phyloP scores from a whole-genome alignment of 2,797 vertebrate genomes.

The Xerus rutilus region DNA sequence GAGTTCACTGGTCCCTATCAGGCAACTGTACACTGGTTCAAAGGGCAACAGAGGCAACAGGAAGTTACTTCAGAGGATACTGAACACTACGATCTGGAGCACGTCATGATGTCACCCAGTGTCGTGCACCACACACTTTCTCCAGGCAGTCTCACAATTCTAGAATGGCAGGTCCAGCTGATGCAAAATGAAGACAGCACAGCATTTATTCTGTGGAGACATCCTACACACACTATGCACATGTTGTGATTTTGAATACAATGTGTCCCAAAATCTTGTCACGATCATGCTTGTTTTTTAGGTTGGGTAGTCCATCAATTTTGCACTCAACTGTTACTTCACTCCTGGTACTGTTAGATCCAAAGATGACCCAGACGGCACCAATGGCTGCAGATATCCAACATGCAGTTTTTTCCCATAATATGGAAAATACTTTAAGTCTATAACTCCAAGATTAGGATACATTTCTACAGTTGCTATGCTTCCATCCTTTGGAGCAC shows the following conservation, averaged over 20 bases:
- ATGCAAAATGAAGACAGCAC: slow-evolving; percentile 85
- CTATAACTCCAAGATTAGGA: no score
- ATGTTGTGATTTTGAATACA: slow-evolving; percentile 91
- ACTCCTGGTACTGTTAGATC: slow-evolving; percentile 86
- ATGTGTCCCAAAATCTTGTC: slow-evolving; percentile 96
- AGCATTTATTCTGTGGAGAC: slow-evolving; percentile 87
- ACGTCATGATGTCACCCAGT: slow-evolving; percentile 87
- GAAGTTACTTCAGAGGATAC: slow-evolving; percentile 88
- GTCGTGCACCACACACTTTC: slow-evolving; percentile 86
- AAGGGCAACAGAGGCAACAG: slow-evolving; percentile 89
- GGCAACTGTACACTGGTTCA: slow-evolving; percentile 88
- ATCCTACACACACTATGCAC: slow-evolving; percentile 87
- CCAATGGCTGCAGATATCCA: slow-evolving; percentile 94
- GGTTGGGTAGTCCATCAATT: slow-evolving; percentile 91
- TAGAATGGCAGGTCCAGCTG: slow-evolving; percentile 89
- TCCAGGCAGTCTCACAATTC: slow-evolving; percentile 85
- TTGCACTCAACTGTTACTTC: slow-evolving; percentile 93
- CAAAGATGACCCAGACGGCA: slow-evolving; percentile 91
- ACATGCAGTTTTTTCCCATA: slow-evolving; percentile 84
- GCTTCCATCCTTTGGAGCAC: slow-evolving; percentile 89
- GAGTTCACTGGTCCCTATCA: slow-evolving; percentile 91
- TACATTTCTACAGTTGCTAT: no score
- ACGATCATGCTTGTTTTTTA: slow-evolving; percentile 92
- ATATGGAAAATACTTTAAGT: no score
- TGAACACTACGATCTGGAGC: slow-evolving; percentile 87